A percentile compares a stretch with the other conserved stretches of the same genome.
Conservation (phyloP, 1,140 invertebrate genomes). For the Lethocerus indicus region DNA sequence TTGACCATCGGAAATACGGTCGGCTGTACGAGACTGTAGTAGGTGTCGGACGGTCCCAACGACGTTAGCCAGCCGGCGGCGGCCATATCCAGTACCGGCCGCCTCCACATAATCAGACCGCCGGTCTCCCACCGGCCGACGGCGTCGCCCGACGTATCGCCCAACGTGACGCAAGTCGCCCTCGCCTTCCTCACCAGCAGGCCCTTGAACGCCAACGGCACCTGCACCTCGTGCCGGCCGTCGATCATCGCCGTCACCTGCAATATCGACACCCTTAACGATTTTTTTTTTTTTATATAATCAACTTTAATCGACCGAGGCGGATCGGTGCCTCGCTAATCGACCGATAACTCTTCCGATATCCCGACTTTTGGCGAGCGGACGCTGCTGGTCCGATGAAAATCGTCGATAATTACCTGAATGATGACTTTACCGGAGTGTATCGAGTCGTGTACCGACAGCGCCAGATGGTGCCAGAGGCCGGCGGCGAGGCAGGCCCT, state of each 20-base stretch:
- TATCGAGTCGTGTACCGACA: constrained; percentile 39
- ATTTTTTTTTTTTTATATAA: too few species aligned
- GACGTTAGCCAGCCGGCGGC: constrained; percentile 28
- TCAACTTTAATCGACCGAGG: too few species aligned
- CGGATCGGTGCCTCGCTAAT: too few species aligned
- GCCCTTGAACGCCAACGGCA: constrained; percentile 28
- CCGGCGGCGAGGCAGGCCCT: constrained; percentile 28
- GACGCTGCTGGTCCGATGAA: too few species aligned
- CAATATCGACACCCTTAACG: too few species aligned
- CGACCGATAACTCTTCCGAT: too few species aligned
- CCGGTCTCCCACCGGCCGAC: constrained; percentile 29
- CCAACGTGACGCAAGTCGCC: constrained; percentile 30
- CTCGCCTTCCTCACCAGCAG: constrained; percentile 28
- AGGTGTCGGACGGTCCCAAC: too few species aligned
- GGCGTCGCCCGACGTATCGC: constrained; percentile 22
- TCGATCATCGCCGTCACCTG: constrained; percentile 34
- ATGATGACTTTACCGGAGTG: constrained; percentile 35
- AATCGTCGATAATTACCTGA: too few species aligned
- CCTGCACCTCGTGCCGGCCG: constrained; percentile 29
- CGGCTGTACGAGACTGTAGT: too few species aligned
- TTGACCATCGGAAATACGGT: too few species aligned
- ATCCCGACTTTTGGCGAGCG: too few species aligned
- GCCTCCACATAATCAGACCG: constrained; percentile 32
- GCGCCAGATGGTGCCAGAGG: constrained; percentile 38
- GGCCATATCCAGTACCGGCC: constrained; percentile 27